phyloP scores from a whole-genome alignment of 2,888 invertebrate genomes.

The Bugulina stolonifera region DNA sequence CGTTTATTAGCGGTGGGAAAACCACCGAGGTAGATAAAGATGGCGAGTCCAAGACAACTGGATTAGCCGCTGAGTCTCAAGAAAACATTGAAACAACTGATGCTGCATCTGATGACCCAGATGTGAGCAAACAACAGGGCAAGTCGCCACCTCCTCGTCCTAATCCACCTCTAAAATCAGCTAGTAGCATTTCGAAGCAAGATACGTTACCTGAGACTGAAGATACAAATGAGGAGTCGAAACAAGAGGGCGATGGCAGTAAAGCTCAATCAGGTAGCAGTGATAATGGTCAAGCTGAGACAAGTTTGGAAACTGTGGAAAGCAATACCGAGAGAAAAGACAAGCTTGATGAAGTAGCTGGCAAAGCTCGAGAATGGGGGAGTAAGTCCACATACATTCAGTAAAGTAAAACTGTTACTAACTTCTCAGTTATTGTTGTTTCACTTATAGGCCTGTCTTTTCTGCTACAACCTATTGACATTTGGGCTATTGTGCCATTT shows the following conservation, averaged over 20 bases:
- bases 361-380: conserved; percentile 51
- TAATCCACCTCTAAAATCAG: conserved; percentile 27
- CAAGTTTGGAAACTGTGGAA: conserved; percentile 30
- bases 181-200: neutral
- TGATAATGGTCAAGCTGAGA: neutral
- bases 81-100: conserved; percentile 30
- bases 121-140: neutral
- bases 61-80: conserved; percentile 32
- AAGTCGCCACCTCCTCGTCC: neutral
- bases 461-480: too few relatives aligned
- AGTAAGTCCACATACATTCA: too few relatives aligned
- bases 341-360: conserved; percentile 45
- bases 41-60: neutral
- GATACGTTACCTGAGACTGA: neutral
- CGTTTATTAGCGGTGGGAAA: neutral
- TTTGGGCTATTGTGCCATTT: too few relatives aligned
- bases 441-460: too few relatives aligned
- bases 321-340: conserved; percentile 33
- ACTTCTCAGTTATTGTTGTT: too few relatives aligned
- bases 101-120: conserved; percentile 15
- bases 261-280: conserved; percentile 26
- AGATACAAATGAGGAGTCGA: conserved; percentile 28
- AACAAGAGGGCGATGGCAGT: conserved; percentile 30
- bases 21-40: neutral
- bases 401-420: too few relatives aligned